Base-by-base conservation (phyloP, 2,797 vertebrate genomes). In the Steatocranus sp. region DNA sequence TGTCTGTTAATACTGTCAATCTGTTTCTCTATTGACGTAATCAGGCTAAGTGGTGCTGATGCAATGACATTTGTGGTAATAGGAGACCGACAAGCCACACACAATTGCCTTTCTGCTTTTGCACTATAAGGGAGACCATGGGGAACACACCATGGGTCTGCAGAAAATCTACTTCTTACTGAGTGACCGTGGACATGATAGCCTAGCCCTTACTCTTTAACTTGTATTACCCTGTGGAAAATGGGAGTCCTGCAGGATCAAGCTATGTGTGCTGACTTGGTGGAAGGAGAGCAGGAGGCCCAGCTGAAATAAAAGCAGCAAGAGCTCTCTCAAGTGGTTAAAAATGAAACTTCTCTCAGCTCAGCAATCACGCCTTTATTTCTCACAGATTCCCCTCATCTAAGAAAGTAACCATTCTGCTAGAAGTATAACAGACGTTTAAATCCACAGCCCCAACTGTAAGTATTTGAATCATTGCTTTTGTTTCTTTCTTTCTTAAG, bases 21-120 rank as follows among this genome's bases (percentile, higher is more conserved):
- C 86, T 80, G 88, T 87, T 93, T 91, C 84, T 79, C 80, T 83
- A 91, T 92, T 93, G 94, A 94, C 91, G 94, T 91, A 93, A 95
- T 94, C 89, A 92, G 66, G 70, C 84, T 88, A 93, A 94, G 91
- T 87, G 90, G 81, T 88, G 87, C 93, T 93, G 95, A 94, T 94
- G 87, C 90, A 75, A 77, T 94, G 94, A 93, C 94, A 95, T 95
- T 94, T 94, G 77, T 84, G 81, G 92, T 93, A 93, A 93, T 92
- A 88, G 92, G 70, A 90, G 90, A 81, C 88, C 90, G 93, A 93
- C 94, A 94, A 95, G 95, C 93, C 82, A 86, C 83, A 87, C 88
- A 91, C 93, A 94, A 94, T 93, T 93, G 92, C 90, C 73, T 89
- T 88, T 86, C 81, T 70, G 87, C 87, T 89, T 90, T 77, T 82